These are phyloP conservation scores for Parascotia fuliginaria DNA, from an alignment of 2,888 invertebrate species.

Conservation along the genomic window DNA sequence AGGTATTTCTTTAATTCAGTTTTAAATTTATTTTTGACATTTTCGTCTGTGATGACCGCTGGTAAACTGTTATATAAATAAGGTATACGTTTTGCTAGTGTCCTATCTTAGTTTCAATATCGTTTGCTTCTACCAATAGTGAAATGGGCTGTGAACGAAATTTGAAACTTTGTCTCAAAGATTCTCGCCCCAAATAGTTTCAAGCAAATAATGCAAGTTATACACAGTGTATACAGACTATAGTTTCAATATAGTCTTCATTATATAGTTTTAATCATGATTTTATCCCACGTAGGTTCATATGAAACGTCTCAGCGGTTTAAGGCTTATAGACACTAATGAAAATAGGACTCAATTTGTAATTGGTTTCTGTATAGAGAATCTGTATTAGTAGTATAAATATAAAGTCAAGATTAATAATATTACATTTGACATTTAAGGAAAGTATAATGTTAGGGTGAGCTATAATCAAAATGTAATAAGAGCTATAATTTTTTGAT, in stretches of 20 bases:
- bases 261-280: constrained; percentile 18
- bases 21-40: too few species aligned
- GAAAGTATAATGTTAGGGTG: too few species aligned
- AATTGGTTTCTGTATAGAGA: constrained; percentile 1
- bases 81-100: too few species aligned
- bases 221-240: background rate
- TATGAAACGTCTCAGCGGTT: constrained; percentile 4
- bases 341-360: constrained; percentile 7
- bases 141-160: constrained; percentile 21
- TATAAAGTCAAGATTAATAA: background rate
- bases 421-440: background rate
- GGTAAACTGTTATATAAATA: too few species aligned
- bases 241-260: constrained; percentile 9
- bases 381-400: background rate
- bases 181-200: constrained; percentile 1
- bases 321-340: constrained; percentile 9
- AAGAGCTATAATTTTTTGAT: too few species aligned
- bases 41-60: too few species aligned
- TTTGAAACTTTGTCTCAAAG: constrained; percentile 12
- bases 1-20: too few species aligned
- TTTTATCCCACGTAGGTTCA: constrained; percentile 11
- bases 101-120: constrained; percentile 12
- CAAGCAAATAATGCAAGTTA: background rate
- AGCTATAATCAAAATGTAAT: too few species aligned
- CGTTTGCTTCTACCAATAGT: constrained; percentile 13